Percentiles rank a stretch among this genome's conserved stretches.
Conservation (phyloP, 92 coral and sea anemone species). For the Heliopora coerulea region DNA sequence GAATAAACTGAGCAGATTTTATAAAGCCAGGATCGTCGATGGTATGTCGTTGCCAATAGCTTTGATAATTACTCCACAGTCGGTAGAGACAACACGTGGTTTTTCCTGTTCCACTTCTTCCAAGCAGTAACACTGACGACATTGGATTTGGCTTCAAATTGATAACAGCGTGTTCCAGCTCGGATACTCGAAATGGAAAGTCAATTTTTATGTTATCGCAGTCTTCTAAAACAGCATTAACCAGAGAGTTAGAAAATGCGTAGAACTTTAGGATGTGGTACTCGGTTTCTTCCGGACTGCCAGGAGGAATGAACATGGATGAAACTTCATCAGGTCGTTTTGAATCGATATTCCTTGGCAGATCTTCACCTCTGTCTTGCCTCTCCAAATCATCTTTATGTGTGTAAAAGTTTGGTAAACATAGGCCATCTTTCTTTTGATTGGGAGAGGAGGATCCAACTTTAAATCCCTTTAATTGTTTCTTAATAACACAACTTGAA, state of each 20-base stretch:
- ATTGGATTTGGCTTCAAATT: conserved; percentile 61
- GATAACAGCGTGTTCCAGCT: conserved; percentile 91
- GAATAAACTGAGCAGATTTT: conserved; percentile 36
- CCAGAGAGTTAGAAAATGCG: conserved; percentile 72
- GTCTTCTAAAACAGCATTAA: conserved; percentile 66
- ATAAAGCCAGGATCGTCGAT: conserved; percentile 84
- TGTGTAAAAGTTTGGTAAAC: conserved; percentile 12
- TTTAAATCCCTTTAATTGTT: conserved; percentile 63
- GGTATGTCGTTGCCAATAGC: conserved; percentile 78
- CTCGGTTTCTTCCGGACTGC: conserved; percentile 90
- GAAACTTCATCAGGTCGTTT: conserved; percentile 22
- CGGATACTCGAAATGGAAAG: conserved; percentile 92
- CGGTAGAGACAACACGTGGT: conserved; percentile 97
- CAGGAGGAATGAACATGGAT: conserved; percentile 82
- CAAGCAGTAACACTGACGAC: conserved; percentile 75
- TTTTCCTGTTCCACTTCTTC: conserved; percentile 99
- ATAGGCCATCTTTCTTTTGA: not conserved
- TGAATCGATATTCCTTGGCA: no score
- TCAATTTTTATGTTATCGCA: conserved; percentile 57
- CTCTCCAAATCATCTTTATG: conserved; percentile 10
- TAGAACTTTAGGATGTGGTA: conserved; percentile 94
- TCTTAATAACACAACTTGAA: conserved; percentile 76
- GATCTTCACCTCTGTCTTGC: no score
- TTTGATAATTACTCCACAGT: conserved; percentile 79
- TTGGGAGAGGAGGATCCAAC: not conserved